Percentiles rank a stretch among this genome's conserved stretches.
Conservation (phyloP, 2,797 vertebrate species). For the Pyrrhura leucotis region DNA sequence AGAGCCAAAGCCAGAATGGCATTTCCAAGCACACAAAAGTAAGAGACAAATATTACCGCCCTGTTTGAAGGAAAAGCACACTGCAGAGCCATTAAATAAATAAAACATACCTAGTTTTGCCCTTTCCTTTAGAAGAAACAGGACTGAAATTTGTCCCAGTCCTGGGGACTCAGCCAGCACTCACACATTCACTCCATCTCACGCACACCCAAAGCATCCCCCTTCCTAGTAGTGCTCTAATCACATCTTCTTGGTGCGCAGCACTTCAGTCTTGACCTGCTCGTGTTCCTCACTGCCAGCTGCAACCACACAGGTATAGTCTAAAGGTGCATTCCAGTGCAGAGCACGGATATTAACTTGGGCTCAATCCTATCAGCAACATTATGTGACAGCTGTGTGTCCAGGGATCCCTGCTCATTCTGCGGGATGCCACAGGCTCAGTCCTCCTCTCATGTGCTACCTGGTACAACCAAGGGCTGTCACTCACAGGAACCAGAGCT, state of each 20-base stretch:
- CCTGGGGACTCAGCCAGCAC: not conserved
- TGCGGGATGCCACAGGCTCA: not conserved
- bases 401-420: not conserved
- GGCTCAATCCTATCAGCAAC: not conserved
- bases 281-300: not conserved
- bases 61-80: not conserved
- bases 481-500: not conserved
- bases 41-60: not conserved
- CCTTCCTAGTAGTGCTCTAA: not conserved
- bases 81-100: slow-evolving; percentile 17
- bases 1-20: not conserved
- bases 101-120: not conserved
- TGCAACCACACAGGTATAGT: not conserved
- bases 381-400: not conserved
- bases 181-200: not conserved
- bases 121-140: not conserved
- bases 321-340: slow-evolving; percentile 64
- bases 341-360: not conserved
- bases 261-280: not conserved
- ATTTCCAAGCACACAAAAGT: not conserved
- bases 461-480: not conserved
- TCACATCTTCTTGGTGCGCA: not conserved
- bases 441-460: not conserved
- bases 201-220: not conserved
- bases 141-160: not conserved